These are phyloP conservation scores for Bombus waltoni DNA, from an alignment of 1,140 invertebrate species.

Conservation along the genomic window DNA sequence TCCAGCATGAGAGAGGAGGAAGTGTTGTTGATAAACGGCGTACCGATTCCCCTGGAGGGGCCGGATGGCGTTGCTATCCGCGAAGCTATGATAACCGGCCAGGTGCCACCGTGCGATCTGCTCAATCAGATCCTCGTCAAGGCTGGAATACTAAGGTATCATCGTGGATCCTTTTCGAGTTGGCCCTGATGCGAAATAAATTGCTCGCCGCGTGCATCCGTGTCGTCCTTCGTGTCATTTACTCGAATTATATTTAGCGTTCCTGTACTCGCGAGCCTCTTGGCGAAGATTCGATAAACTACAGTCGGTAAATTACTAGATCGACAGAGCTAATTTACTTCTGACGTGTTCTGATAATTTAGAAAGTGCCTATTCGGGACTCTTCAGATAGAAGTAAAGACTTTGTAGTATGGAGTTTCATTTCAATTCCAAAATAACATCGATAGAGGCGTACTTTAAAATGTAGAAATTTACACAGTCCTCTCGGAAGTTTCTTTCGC, in stretches of 20 bases:
- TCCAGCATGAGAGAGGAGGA: conserved; percentile 89
- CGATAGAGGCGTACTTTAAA: no score
- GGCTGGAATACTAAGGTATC: conserved; percentile 85
- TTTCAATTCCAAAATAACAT: no score
- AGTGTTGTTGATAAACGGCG: conserved; percentile 89
- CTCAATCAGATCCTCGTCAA: conserved; percentile 88
- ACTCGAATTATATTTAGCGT: neutral
- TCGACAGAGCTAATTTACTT: no score
- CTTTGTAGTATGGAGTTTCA: no score
- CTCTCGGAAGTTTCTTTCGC: neutral
- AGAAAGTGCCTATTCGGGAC: no score
- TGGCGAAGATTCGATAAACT: neutral
- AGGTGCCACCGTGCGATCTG: conserved; percentile 88
- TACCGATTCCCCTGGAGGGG: conserved; percentile 87
- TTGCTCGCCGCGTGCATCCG: neutral
- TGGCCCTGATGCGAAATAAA: neutral
- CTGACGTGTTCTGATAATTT: no score
- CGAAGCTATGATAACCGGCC: conserved; percentile 87
- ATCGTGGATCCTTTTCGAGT: conserved; percentile 52
- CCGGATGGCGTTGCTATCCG: conserved; percentile 88
- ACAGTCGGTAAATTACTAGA: neutral
- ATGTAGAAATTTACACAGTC: no score
- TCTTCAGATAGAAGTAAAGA: no score
- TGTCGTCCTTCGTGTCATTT: neutral
- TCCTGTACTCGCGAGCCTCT: no score